Percentiles rank a stretch among this genome's conserved stretches.
phyloP scores from a whole-genome alignment of 2,113 vertebrate genomes.

The Festucalex cinctus region DNA sequence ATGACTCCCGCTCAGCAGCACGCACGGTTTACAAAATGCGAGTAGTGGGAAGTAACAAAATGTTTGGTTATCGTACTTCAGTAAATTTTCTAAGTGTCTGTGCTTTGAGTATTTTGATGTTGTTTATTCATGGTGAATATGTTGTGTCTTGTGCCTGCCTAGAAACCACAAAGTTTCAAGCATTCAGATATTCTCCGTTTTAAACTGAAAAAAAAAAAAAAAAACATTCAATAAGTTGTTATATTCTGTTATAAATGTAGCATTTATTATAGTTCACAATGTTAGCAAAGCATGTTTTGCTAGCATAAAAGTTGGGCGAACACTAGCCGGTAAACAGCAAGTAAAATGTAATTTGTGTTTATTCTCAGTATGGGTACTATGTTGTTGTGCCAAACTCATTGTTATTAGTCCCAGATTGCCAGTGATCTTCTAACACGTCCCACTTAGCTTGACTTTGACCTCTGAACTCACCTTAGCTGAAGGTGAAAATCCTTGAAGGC shows the following conservation, averaged over 20 bases:
- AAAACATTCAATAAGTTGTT: too few relatives aligned
- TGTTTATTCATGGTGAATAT: too few relatives aligned
- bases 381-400: conserved; percentile 9
- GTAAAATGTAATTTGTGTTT: too few relatives aligned
- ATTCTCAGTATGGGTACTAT: too few relatives aligned
- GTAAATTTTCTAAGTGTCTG: too few relatives aligned
- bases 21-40: conserved; percentile 8
- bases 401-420: conserved; percentile 40
- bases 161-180: not conserved
- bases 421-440: conserved; percentile 58
- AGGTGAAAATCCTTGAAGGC: conserved; percentile 48
- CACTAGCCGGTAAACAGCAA: too few relatives aligned
- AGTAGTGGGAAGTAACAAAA: not conserved
- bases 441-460: conserved; percentile 69
- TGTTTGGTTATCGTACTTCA: too few relatives aligned
- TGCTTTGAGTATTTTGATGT: too few relatives aligned
- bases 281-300: not conserved
- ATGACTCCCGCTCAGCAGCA: conserved; percentile 49
- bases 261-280: not conserved
- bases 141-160: too few relatives aligned
- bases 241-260: not conserved
- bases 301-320: not conserved
- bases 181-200: not conserved
- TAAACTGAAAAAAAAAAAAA: not conserved
- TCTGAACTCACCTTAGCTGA: conserved; percentile 49